These are phyloP conservation scores for Cyprinus carpio DNA, from an alignment of 2,113 vertebrate genomes.

Conservation along the genomic window DNA sequence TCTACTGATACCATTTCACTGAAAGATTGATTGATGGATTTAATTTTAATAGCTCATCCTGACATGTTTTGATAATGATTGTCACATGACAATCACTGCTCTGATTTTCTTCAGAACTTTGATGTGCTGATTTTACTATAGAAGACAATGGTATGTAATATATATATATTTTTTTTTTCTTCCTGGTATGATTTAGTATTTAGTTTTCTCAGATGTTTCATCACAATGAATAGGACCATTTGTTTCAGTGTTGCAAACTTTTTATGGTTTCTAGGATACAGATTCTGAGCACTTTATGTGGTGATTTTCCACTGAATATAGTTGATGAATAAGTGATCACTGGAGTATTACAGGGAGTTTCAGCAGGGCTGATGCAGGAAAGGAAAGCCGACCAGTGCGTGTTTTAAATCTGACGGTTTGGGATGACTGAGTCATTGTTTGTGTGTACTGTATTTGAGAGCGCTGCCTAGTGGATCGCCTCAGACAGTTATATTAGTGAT, in stretches of 20 bases:
- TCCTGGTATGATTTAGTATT: background rate
- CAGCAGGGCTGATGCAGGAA: conserved; percentile 7
- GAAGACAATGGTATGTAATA: no score
- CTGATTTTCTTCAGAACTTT: no score
- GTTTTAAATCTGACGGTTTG: conserved; percentile 47
- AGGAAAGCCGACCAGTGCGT: conserved; percentile 17
- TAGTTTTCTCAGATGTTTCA: background rate
- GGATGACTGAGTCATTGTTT: conserved; percentile 43
- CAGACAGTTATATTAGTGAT: background rate
- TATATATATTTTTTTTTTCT: background rate
- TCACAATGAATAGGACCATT: background rate
- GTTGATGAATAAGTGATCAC: background rate
- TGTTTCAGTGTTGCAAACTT: background rate
- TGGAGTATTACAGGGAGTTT: background rate
- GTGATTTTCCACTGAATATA: background rate
- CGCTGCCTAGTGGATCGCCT: background rate
- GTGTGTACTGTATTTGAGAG: conserved; percentile 2
- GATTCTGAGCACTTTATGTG: background rate
- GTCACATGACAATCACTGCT: no score
- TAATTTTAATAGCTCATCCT: background rate
- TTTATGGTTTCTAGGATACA: conserved; percentile 6
- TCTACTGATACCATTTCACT: background rate
- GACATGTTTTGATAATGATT: background rate
- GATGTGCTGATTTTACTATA: no score
- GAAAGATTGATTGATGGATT: background rate